Base-by-base conservation (phyloP, 1,140 invertebrate genomes). In the Anastrepha obliqua region DNA sequence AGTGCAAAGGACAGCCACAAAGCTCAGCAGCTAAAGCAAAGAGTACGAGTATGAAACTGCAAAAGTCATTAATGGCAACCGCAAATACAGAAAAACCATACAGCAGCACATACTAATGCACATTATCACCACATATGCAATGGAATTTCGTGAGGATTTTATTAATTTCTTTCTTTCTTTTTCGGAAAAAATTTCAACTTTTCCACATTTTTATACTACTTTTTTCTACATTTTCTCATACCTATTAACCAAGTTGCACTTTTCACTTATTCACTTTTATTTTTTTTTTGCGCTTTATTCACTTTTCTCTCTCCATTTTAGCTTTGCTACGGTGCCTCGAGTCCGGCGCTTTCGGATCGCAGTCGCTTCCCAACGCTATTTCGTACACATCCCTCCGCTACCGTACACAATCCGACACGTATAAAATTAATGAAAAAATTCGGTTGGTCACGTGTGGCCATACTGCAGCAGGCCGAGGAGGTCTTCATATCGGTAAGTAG, bases 301-400 rank as follows among this genome's bases (percentile, higher is more conserved):
- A 29, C 81, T 59, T 59, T 88, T 20, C 51, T 89, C 74, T 88
- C 85, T 90, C 90, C 89, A 86, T 94, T 94, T 74, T 94, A 99
- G 98, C 94, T 99, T 9, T 99, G 98, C 90, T 99, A 99, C 93
- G 99, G 99, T 42, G 98, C 98, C 2, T 99, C 98, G 91, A 99
- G 98, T 42, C 99, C 99, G 7, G 99, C 99, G 1, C 94, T 99
- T n/a, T 99, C 99, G 5, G 98, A 99, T 94, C 95, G 99, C 64
- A 97, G 98, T 89, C 95, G 99, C 86, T 99, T 99, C 94, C 98
- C 98, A 4, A 99, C 99, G 2, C 95, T 99, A 86, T 99, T 99
- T 94, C 96, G 99, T 39, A 99, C 99, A 0, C 99, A 99, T 94
- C 99, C 99, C 1, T 99, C 99, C 11, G 99, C 99, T 1, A 99